Base-by-base conservation (phyloP, 2,797 vertebrate genomes). In the Podarcis siculus region DNA sequence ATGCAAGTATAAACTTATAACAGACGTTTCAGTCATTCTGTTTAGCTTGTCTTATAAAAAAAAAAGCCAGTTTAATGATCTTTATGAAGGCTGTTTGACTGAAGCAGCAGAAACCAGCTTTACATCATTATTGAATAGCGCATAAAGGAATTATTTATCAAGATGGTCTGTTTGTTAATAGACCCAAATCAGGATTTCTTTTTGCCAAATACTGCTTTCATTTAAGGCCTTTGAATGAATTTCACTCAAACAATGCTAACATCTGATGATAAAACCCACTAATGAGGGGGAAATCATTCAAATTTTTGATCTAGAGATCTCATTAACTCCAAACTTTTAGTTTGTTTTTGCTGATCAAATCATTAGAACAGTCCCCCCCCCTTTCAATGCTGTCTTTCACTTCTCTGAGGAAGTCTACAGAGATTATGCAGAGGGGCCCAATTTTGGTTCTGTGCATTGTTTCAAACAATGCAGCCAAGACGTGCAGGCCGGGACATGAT, bases 121-220 rank as follows among this genome's bases (percentile, higher is more conserved):
- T 95, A 93, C 92, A 95, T 96, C 95, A 93, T 96, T 95, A 95
- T 91, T 94, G 95, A 95, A 95, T 95, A 90, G 94, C 80, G 75
- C 95, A 95, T 95, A 95, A 95, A 96, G 94, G 94, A 96, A 96
- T 95, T 96, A 95, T 95, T 96, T 96, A 96, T 94, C 95, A 95
- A 96, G 95, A 96, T 95, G 94, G 95, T 96, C 94, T 95, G 94
- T 96, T 94, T 94, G 94, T 94, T 96, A 96, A 95, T 96, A 95
- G 95, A 92, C 93, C 94, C 90, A 93, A 95, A 95, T 94, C 93
- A 93, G 4, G 39, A 92, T 86, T 95, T 92, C 94, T 95, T 95
- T 83, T 95, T 92, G 92, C 93, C 92, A 95, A 96, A 93, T 95
- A 94, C 93, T 91, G 93, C 95, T 96, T 95, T 95, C 95, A 95